phyloP scores from a whole-genome alignment of 2,888 invertebrate genomes.

The Aphodius sticticus region DNA sequence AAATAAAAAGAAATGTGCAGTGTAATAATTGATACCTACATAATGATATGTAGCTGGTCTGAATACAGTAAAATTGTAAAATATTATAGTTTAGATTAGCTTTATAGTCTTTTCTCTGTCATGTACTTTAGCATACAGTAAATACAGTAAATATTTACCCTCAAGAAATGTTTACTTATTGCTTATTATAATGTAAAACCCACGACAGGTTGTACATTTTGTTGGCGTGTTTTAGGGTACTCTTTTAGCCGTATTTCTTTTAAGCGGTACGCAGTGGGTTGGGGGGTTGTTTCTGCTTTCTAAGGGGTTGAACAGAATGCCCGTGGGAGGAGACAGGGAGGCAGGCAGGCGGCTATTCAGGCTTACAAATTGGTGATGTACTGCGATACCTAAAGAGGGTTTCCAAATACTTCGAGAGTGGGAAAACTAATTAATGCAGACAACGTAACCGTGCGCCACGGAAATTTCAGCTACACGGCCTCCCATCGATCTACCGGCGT shows the following conservation, averaged over 20 bases:
- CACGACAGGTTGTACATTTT: no score
- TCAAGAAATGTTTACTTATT: no score
- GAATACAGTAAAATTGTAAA: no score
- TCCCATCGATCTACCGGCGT: not conserved
- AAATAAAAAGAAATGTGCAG: no score
- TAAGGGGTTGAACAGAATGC: not conserved
- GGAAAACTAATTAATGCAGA: not conserved
- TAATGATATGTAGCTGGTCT: no score
- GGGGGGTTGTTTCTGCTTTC: not conserved
- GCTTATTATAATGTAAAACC: no score
- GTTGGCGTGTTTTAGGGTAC: no score
- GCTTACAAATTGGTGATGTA: constrained; percentile 4
- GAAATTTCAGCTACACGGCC: not conserved
- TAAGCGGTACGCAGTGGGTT: not conserved
- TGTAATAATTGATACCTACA: no score
- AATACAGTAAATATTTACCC: no score
- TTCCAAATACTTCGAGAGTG: not conserved
- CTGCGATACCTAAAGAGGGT: constrained; percentile 4
- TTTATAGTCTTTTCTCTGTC: no score
- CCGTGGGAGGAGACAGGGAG: not conserved
- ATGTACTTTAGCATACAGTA: no score
- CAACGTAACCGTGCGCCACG: not conserved
- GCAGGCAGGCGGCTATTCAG: not conserved
- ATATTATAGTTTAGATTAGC: no score
- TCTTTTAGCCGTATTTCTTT: not conserved